phyloP scores from a whole-genome alignment of 2,888 invertebrate genomes.

The Morinoia aosen region DNA sequence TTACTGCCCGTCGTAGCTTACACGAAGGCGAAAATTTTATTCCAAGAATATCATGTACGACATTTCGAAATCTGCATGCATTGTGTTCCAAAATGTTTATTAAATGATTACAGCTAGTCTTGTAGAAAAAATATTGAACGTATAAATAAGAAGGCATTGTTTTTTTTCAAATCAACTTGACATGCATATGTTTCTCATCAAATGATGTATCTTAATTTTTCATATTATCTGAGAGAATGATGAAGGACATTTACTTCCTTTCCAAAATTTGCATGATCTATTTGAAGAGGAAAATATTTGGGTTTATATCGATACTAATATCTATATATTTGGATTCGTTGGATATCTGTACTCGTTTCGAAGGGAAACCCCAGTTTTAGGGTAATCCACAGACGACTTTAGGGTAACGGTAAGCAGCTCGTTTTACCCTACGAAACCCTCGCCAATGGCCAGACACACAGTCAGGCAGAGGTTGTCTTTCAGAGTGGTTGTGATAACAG shows the following conservation, averaged over 20 bases:
- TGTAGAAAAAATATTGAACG: too few species aligned
- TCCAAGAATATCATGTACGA: too few species aligned
- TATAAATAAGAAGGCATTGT: not conserved
- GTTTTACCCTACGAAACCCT: not conserved
- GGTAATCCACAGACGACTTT: not conserved
- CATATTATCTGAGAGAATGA: not conserved
- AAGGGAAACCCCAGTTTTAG: not conserved
- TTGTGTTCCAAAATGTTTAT: too few species aligned
- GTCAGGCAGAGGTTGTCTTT: not conserved
- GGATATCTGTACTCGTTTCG: not conserved
- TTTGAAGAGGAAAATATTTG: not conserved
- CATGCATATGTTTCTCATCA: not conserved
- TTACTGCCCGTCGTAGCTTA: too few species aligned
- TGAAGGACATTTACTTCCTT: too few species aligned
- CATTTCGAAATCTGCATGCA: too few species aligned
- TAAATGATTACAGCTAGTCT: too few species aligned
- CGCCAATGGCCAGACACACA: not conserved
- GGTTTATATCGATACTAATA: not conserved
- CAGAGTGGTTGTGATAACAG: not conserved
- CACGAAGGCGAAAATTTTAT: too few species aligned
- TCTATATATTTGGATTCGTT: not conserved
- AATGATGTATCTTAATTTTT: not conserved
- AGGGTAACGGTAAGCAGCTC: not conserved
- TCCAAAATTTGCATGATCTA: not conserved
- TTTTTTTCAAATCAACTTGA: not conserved